Base-by-base conservation (phyloP, 2,113 vertebrate species). In the Panthera leo region DNA sequence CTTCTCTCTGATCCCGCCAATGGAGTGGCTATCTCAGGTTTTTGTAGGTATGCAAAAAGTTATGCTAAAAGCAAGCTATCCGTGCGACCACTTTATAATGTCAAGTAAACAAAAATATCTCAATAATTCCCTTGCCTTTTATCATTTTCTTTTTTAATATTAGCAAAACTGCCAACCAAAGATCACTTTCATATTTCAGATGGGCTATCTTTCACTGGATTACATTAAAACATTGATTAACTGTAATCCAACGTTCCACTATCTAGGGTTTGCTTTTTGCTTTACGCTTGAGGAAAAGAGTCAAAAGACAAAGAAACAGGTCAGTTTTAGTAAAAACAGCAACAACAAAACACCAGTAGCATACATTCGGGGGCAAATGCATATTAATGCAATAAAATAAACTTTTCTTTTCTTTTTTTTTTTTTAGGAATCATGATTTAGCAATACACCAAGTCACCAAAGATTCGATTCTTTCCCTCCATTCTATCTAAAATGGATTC, bases 91-190 rank as follows among this genome's bases (percentile, higher is more conserved):
- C 39, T 86, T 92, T 29, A 63, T 23, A 73, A 27, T 79, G 75
- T 87, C 12, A 55, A 65, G 53, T 71, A 89, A 88, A 93, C 67
- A 93, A 84, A 92, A 86, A 70, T n/a, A 79, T 85, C 15, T 67
- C 34, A 61, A 34, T 67, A 21, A 82, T 68, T 71, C 29, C 8
- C 75, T 83, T 85, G 36, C 48, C 27, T 79, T 88, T 76, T 61
- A 21, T 63, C 51, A 86, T 36, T 63, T 83, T 89, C 39, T 63
- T 34, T 55, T 29, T 55, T 82, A 67, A 53, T 70, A 63, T 79
- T 48, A 92, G 51, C 27, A 51, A 88, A 67, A 93, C 14, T 51
- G 13, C 61, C 31, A 84, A 84, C 63, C 84, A 45, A 88, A 71
- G 13, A n/a, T 9, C 12, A 55, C 27, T 23, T 94, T 90, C 48